Percentiles rank a stretch among this genome's conserved stretches.
These are phyloP conservation scores for Hippocampus zosterae DNA, from an alignment of 2,113 vertebrate species.

Conservation along the genomic window DNA sequence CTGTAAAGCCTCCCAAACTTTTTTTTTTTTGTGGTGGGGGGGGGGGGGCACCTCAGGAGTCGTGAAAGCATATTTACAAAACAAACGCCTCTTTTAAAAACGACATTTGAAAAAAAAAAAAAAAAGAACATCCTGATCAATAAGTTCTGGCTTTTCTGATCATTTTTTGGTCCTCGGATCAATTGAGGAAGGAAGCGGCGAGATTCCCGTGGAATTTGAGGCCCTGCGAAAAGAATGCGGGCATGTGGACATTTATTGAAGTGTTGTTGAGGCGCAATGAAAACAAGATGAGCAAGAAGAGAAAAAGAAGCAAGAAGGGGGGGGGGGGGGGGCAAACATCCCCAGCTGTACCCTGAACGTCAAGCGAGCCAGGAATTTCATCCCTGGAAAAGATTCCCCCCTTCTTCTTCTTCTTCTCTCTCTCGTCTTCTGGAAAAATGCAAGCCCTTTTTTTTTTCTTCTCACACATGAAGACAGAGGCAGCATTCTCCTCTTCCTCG, in stretches of 20 bases:
- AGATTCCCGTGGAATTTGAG: not conserved
- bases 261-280: not conserved
- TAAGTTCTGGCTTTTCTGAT: no score
- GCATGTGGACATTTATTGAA: not conserved
- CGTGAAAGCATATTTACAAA: not conserved
- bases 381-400: constrained; percentile 59
- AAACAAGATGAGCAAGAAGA: constrained; percentile 9
- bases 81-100: no score
- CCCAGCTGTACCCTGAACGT: constrained; percentile 69
- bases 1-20: not conserved
- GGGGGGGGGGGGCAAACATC: constrained; percentile 46
- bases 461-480: constrained; percentile 43
- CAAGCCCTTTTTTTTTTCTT: constrained; percentile 30
- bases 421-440: constrained; percentile 51
- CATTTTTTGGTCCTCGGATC: no score
- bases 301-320: constrained; percentile 19
- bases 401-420: constrained; percentile 2
- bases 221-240: not conserved
- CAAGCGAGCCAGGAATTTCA: constrained; percentile 64
- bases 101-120: no score
- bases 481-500: constrained; percentile 28
- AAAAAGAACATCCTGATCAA: not conserved
- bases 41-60: not conserved
- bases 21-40: not conserved
- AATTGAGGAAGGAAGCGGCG: not conserved